Percentiles rank a stretch among this genome's conserved stretches.
phyloP scores from a whole-genome alignment of 2,113 vertebrate genomes.

The Cnemophilus loriae region DNA sequence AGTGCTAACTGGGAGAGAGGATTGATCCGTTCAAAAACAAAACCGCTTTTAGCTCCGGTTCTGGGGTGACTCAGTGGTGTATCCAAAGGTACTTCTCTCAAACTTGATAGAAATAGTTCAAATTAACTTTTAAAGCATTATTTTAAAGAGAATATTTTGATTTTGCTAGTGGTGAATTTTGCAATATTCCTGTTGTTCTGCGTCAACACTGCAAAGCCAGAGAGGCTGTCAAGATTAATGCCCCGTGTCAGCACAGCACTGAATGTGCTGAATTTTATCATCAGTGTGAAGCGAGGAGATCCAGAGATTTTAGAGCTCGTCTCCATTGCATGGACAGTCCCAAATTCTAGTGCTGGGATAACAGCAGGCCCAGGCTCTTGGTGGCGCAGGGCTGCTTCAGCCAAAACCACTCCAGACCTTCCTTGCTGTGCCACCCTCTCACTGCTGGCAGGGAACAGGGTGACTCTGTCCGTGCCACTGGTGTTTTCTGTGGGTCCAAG shows the following conservation, averaged over 20 bases:
- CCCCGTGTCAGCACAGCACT: background rate
- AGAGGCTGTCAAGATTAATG: background rate
- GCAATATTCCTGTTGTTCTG: background rate
- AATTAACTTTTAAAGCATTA: background rate
- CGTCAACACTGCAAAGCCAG: background rate
- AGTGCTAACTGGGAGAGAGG: background rate
- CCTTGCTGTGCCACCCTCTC: background rate
- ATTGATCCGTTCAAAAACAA: background rate
- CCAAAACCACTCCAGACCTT: background rate
- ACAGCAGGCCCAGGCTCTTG: background rate
- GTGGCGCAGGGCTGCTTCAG: background rate
- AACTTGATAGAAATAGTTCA: background rate
- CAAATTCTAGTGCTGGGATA: background rate
- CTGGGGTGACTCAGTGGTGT: background rate
- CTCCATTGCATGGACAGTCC: background rate
- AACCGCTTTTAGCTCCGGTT: fast-evolving
- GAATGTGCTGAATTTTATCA: background rate
- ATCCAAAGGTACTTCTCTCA: background rate
- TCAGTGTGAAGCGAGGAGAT: background rate
- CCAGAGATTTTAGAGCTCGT: background rate
- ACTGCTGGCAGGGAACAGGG: background rate
- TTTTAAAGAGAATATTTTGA: background rate
- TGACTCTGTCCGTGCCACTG: background rate
- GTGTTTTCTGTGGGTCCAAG: background rate
- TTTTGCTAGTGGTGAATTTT: background rate